Evolutionary conservation across 2,797 vertebrate species (phyloP), one percentile per base, ranked within the genome.

Genomic region (Mormyrus hasselquistii): DNA sequence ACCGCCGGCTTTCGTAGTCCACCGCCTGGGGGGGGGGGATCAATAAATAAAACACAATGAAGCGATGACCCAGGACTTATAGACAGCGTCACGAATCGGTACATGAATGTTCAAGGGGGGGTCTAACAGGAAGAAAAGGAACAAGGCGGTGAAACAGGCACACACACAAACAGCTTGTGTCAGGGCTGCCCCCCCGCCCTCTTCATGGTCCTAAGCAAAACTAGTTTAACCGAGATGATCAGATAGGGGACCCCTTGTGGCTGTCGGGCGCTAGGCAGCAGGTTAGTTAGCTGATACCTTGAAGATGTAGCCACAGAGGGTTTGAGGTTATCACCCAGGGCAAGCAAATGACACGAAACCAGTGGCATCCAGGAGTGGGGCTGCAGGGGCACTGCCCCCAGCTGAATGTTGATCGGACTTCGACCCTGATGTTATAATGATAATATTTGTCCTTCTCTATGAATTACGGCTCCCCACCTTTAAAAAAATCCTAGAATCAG

Each of bases 1-100:
- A 96, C 73, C 91, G 97, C 5, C 94, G 93, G 16, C 90, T 93
- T 93, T 98, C 97, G 0, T 97, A 98, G 93, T 98, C 97, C 89
- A 98, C 94, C 57, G 94, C 92, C 96, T 97, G 92, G 34, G 69
- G 10, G 12, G 29, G 53, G 53, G 16, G 55, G 29, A 41, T 41
- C 34, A 38, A 69, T 69, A 25, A 34, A 12, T 34, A 69, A 69
- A 69, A 69, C 62, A 29, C 62, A 14, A 0, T 25, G 2, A 10
- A 34, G 2, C 4, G 62, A 14, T 34, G 62, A 22, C 25, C 9
- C 22, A 34, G 2, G 62, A 2, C 62, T 25, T 12, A 29, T 29
- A 69, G 9, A 29, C 25, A 29, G 19, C 19, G 4, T 69, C 62
- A 69, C 22, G 8, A 25, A 29, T 57, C 6, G 0, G 19, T n/a